Conservation (phyloP, 2,888 invertebrate species). For the Folsomia candida region DNA sequence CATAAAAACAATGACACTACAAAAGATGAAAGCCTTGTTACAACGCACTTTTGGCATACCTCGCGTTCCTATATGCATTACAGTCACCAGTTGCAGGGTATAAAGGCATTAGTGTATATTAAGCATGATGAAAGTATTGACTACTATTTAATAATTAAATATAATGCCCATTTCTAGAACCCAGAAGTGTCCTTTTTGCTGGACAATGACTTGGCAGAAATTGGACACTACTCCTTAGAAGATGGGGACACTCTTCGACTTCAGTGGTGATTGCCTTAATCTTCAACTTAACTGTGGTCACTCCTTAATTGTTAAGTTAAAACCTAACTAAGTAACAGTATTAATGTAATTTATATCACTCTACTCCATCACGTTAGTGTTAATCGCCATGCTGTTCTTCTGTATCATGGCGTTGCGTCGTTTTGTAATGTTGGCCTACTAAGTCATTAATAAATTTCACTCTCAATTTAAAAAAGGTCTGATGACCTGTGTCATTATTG, state of each 20-base stretch:
- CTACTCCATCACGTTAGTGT: too few species aligned
- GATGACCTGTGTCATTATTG: too few species aligned
- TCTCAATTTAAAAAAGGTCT: too few species aligned
- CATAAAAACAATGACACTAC: constrained; percentile 73
- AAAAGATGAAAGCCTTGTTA: constrained; percentile 76
- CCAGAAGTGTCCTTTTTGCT: constrained; percentile 69
- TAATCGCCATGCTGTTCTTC: too few species aligned
- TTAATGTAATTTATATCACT: too few species aligned
- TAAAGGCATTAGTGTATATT: constrained; percentile 16
- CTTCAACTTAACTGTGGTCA: too few species aligned
- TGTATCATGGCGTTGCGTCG: too few species aligned
- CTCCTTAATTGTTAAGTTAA: too few species aligned
- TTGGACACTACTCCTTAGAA: constrained; percentile 79
- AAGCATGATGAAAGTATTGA: neutral
- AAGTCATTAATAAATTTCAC: too few species aligned
- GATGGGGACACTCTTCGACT: constrained; percentile 77
- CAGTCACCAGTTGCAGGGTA: constrained; percentile 56
- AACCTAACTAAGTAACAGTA: too few species aligned
- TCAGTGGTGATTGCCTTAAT: constrained; percentile 64
- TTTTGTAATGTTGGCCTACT: too few species aligned
- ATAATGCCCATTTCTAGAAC: constrained; percentile 55
- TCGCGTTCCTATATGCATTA: constrained; percentile 56
- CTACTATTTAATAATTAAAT: too few species aligned
- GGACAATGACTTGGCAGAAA: constrained; percentile 77
- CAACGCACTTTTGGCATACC: constrained; percentile 68